Evolutionary conservation across 2,888 invertebrate genomes (phyloP).

Genomic region (Zygogramma bicolorata): DNA sequence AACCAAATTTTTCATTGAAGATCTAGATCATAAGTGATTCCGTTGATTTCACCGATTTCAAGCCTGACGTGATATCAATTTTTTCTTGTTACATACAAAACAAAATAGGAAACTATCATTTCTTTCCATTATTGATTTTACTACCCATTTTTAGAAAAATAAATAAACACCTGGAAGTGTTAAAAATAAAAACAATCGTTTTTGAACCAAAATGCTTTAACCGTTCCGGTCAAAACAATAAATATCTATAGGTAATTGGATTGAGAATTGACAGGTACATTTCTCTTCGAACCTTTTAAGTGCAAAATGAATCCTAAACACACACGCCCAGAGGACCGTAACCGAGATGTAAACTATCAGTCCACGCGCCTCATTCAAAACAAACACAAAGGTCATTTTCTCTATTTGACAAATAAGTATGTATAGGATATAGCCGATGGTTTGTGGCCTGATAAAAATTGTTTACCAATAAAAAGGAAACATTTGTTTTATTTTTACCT

Average conservation of each 20-base stretch:
- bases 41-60: too few relatives aligned
- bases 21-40: too few relatives aligned
- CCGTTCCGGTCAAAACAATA: too few relatives aligned
- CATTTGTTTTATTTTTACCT: slow-evolving; percentile 21
- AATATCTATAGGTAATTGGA: slow-evolving; percentile 8
- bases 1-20: too few relatives aligned
- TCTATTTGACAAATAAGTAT: slow-evolving; percentile 31
- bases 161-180: too few relatives aligned
- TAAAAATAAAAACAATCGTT: too few relatives aligned
- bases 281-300: slow-evolving; percentile 21
- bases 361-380: slow-evolving; percentile 24
- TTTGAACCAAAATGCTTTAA: too few relatives aligned
- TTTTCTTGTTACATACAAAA: too few relatives aligned
- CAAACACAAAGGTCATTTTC: slow-evolving; percentile 21
- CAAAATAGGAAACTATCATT: too few relatives aligned
- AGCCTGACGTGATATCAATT: too few relatives aligned
- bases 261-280: slow-evolving; percentile 1
- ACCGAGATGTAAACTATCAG: slow-evolving; percentile 11
- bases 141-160: too few relatives aligned
- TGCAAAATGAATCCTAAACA: slow-evolving; percentile 47
- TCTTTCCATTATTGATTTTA: too few relatives aligned
- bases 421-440: slow-evolving; percentile 23
- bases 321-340: slow-evolving; percentile 26
- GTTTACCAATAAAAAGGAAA: slow-evolving; percentile 28
- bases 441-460: slow-evolving; percentile 23